Percentiles rank a stretch among this genome's conserved stretches.
Evolutionary conservation across 2,797 vertebrate genomes (phyloP).

Genomic region (Propithecus perrieri): DNA sequence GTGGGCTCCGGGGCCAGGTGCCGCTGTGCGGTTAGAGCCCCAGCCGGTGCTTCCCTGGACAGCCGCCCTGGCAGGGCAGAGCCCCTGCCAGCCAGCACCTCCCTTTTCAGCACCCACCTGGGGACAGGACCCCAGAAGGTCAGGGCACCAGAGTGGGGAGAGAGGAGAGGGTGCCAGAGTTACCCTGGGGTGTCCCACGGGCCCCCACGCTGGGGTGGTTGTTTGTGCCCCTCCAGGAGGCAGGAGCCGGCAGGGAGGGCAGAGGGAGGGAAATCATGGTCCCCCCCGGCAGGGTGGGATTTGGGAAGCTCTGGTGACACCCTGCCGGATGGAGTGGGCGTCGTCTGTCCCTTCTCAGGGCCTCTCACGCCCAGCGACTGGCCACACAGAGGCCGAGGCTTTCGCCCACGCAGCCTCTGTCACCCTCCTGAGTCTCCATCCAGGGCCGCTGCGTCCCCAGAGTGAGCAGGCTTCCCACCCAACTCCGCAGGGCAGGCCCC

Average conservation of each 20-base stretch:
- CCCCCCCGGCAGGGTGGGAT: accelerated
- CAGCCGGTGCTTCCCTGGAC: neutral
- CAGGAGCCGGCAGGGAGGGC: accelerated
- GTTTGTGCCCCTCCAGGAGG: neutral
- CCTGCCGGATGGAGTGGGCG: accelerated
- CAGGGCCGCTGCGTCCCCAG: neutral
- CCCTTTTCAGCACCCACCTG: neutral
- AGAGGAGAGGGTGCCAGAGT: accelerated
- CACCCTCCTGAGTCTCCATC: neutral
- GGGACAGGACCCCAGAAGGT: neutral
- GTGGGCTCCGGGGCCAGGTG: neutral
- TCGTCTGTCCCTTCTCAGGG: neutral
- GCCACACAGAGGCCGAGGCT: neutral
- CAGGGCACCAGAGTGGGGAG: neutral
- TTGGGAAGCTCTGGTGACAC: accelerated
- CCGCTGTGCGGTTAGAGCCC: neutral
- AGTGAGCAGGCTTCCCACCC: neutral
- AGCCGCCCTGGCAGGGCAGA: neutral
- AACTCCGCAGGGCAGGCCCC: neutral
- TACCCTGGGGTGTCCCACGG: too few relatives aligned
- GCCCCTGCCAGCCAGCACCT: too few relatives aligned
- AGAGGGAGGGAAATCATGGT: too few relatives aligned
- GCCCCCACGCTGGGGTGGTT: too few relatives aligned
- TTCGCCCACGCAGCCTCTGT: neutral
- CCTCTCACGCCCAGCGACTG: neutral